A percentile compares a stretch with the other conserved stretches of the same genome.
Evolutionary conservation across 1,140 invertebrate species (phyloP).

Genomic region (Lucilia sericata): DNA sequence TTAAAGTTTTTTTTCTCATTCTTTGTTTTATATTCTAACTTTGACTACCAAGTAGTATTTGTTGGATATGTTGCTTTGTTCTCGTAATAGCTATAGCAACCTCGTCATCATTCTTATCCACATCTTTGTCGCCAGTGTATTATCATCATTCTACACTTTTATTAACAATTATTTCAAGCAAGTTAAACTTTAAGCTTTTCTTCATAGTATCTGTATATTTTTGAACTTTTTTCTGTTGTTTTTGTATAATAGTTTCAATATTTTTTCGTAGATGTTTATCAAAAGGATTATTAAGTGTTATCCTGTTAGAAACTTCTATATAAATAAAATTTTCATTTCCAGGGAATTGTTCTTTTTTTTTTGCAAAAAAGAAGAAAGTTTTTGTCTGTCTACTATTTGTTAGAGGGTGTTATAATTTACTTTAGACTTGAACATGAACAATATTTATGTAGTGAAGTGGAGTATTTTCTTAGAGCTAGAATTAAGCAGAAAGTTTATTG

Average conservation of each 20-base stretch:
- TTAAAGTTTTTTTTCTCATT: not conserved
- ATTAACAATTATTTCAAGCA: not conserved
- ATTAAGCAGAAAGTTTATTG: no score
- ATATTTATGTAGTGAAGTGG: not conserved
- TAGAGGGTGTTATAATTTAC: constrained; percentile 27
- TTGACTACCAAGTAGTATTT: no score
- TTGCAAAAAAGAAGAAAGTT: not conserved
- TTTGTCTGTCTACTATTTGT: not conserved
- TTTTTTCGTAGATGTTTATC: constrained; percentile 43
- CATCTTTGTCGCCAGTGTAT: not conserved
- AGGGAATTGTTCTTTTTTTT: not conserved
- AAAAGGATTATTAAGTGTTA: constrained; percentile 45
- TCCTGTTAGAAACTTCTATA: constrained; percentile 17
- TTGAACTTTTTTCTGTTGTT: not conserved
- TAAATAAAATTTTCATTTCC: no score
- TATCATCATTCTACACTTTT: not conserved
- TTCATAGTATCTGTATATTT: not conserved
- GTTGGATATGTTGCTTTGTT: no score
- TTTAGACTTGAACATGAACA: constrained; percentile 5
- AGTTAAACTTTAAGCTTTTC: constrained; percentile 1
- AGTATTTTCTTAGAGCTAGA: not conserved
- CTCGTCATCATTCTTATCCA: not conserved
- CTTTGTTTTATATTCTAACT: no score
- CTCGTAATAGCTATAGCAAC: not conserved
- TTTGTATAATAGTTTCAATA: constrained; percentile 39